Conservation (phyloP, 2,888 invertebrate genomes). For the Pollenia labialis region DNA sequence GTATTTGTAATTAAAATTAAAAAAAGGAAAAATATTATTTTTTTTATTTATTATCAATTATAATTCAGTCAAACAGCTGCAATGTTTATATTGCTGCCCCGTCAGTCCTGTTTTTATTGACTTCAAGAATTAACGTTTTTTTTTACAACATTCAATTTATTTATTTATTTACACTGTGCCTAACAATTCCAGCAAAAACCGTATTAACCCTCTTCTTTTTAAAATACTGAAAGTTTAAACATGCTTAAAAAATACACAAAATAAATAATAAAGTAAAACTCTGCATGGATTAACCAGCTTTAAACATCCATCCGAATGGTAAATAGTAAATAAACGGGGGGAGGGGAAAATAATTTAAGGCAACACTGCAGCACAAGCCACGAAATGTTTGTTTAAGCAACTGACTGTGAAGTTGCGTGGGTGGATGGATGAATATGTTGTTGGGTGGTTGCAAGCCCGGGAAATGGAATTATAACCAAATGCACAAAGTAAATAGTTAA, state of each 20-base stretch:
- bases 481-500: slow-evolving; percentile 70
- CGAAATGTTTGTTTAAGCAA: slow-evolving; percentile 44
- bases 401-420: background rate
- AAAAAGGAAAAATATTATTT: background rate
- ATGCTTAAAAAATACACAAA: background rate
- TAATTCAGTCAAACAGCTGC: slow-evolving; percentile 33
- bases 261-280: slow-evolving; percentile 7
- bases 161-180: slow-evolving; percentile 12
- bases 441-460: background rate
- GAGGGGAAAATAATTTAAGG: background rate
- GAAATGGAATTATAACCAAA: slow-evolving; percentile 52
- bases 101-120: background rate
- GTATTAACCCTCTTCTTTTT: slow-evolving; percentile 38
- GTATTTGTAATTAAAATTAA: background rate
- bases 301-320: background rate
- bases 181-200: slow-evolving; percentile 7
- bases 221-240: background rate
- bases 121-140: slow-evolving; percentile 16
- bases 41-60: slow-evolving; percentile 42
- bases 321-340: slow-evolving; percentile 18
- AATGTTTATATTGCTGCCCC: background rate
- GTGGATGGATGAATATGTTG: background rate
- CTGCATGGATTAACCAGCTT: slow-evolving; percentile 25
- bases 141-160: background rate
- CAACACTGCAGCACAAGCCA: background rate